These are phyloP conservation scores for Silvanus unidentatus DNA, from an alignment of 2,888 invertebrate species.

Conservation along the genomic window DNA sequence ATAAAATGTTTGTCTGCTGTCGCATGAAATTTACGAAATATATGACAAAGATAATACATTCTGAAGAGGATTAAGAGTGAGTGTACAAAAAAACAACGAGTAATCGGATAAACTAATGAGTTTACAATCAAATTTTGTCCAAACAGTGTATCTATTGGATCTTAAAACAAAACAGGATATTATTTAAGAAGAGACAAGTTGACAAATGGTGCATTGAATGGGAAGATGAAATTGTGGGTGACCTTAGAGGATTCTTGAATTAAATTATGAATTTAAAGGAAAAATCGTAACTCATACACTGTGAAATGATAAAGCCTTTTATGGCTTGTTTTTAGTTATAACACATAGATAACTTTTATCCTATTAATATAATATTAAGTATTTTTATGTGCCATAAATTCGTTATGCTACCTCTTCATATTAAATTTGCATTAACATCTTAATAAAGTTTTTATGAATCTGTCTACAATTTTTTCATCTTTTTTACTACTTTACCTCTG, in stretches of 20 bases:
- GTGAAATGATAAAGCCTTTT: too few relatives aligned
- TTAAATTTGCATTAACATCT: too few relatives aligned
- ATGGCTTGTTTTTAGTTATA: too few relatives aligned
- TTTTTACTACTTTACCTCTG: too few relatives aligned
- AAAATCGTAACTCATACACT: too few relatives aligned
- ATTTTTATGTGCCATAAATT: neutral
- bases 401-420: too few relatives aligned
- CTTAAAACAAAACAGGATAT: neutral
- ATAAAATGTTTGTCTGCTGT: constrained; percentile 18
- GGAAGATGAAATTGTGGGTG: neutral
- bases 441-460: too few relatives aligned
- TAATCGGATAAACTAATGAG: constrained; percentile 41
- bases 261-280: too few relatives aligned
- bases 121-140: constrained; percentile 38
- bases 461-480: too few relatives aligned
- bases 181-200: neutral
- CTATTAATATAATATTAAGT: constrained; percentile 5
- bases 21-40: constrained; percentile 13
- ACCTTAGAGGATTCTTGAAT: too few relatives aligned
- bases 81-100: constrained; percentile 7
- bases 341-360: too few relatives aligned
- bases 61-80: constrained; percentile 8
- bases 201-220: neutral
- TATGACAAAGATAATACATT: constrained; percentile 5
- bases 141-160: constrained; percentile 27